Percentiles rank a stretch among this genome's conserved stretches.
phyloP scores from a whole-genome alignment of 2,797 vertebrate genomes.

The Darevskia nairensis region DNA sequence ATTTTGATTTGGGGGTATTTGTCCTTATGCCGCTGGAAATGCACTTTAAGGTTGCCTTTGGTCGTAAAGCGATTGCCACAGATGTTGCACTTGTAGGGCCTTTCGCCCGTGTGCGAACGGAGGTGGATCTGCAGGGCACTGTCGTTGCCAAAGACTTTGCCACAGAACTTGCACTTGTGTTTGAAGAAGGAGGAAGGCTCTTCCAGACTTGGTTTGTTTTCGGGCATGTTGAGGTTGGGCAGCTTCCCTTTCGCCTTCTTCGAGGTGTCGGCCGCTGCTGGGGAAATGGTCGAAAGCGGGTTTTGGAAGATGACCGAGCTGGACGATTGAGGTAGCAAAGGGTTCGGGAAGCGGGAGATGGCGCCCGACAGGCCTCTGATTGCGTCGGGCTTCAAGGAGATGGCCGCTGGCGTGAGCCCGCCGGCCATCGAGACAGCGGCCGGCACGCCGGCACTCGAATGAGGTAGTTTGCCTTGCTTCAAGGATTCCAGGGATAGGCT shows the following conservation, averaged over 20 bases:
- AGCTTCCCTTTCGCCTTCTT: slow-evolving; percentile 92
- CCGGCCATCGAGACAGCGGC: slow-evolving; percentile 76
- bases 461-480: slow-evolving; percentile 93
- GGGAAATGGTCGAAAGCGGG: slow-evolving; percentile 79
- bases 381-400: slow-evolving; percentile 84
- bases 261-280: slow-evolving; percentile 83
- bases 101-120: slow-evolving; percentile 96
- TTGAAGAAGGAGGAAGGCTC: slow-evolving; percentile 82
- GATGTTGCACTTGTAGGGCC: slow-evolving; percentile 97
- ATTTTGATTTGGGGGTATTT: slow-evolving; percentile 96
- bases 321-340: slow-evolving; percentile 87
- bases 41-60: slow-evolving; percentile 99
- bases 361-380: slow-evolving; percentile 82
- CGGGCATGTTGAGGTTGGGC: slow-evolving; percentile 76
- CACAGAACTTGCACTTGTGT: slow-evolving; percentile 98
- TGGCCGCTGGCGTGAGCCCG: slow-evolving; percentile 78
- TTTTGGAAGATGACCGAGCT: slow-evolving; percentile 86
- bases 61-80: slow-evolving; percentile 98
- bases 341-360: slow-evolving; percentile 83
- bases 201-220: slow-evolving; percentile 81
- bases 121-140: slow-evolving; percentile 97
- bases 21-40: slow-evolving; percentile 96
- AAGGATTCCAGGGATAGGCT: slow-evolving; percentile 89
- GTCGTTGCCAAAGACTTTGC: slow-evolving; percentile 96
- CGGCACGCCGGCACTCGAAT: slow-evolving; percentile 74